Percentiles rank a stretch among this genome's conserved stretches.
phyloP scores from a whole-genome alignment of 2,888 invertebrate genomes.

The Pammene aurita region DNA sequence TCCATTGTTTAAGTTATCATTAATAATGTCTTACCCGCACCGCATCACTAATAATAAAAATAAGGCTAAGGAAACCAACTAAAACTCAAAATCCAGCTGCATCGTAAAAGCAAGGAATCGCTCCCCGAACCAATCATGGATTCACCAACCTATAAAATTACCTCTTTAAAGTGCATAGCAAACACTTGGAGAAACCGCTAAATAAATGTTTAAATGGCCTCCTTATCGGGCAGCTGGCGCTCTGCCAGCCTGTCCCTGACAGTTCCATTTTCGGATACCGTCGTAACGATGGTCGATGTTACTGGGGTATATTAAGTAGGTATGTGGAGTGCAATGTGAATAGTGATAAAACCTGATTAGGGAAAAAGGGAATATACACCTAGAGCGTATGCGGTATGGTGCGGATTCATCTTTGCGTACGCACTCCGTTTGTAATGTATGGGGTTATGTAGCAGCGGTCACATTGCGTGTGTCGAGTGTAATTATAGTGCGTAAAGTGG shows the following conservation, averaged over 20 bases:
- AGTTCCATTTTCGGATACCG: conserved; percentile 58
- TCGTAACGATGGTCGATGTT: conserved; percentile 24
- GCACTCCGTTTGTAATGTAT: too few species aligned
- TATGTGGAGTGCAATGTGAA: neutral
- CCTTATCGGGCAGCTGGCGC: conserved; percentile 53
- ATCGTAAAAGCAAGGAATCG: neutral
- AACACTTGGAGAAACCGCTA: conserved; percentile 43
- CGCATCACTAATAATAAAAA: too few species aligned
- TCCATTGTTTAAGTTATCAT: too few species aligned
- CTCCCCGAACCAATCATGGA: conserved; percentile 1
- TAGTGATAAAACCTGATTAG: neutral
- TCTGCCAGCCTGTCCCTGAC: conserved; percentile 59
- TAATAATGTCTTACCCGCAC: too few species aligned
- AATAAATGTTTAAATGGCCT: conserved; percentile 42
- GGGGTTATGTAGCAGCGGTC: too few species aligned
- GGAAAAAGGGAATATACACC: too few species aligned
- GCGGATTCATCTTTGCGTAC: too few species aligned
- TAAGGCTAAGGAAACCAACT: too few species aligned
- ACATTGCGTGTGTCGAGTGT: too few species aligned
- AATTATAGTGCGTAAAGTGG: too few species aligned
- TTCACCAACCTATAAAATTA: conserved; percentile 32
- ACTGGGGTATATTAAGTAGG: conserved; percentile 16
- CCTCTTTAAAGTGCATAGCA: conserved; percentile 51
- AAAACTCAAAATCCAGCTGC: too few species aligned
- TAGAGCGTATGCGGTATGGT: too few species aligned